Evolutionary conservation across 2,888 invertebrate species (phyloP), one percentile per base, ranked within the genome.

Genomic region (Eremobia ochroleuca): DNA sequence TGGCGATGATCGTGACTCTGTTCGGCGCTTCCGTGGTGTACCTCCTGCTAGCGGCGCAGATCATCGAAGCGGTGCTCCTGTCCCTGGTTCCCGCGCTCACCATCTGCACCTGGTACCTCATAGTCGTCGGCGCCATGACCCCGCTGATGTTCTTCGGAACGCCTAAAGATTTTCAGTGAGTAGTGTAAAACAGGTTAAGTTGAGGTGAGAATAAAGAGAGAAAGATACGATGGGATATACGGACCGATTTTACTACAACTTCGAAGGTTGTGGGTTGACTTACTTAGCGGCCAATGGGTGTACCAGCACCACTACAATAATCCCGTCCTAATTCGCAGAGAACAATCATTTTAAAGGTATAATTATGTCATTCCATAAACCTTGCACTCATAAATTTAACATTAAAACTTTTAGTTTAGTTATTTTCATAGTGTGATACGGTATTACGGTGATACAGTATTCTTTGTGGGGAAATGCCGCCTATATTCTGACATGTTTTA

Each of bases 161-260:
- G 0, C 98, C 98, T 0, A 98, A 97, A 90, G 98, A 98, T 91
- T 98, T 98, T 91, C 97, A 97, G 98, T 98, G 92, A 97, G 97
- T 93, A 74, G 6, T 34, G 28, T n/a, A 13, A 34, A 61, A n/a
- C 18, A 6, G 18, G 18, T n/a, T 59, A 18, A 34, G 11, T 18
- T 34, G 25, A 28, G 21, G 4, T 62, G 18, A 9, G 13, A 49
- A 18, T 31, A 18, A n/a, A 28, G n/a, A n/a, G 21, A 28, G 9
- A 59, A 43, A 34, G 34, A 15, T 15, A n/a, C 18, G 1, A 11
- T 21, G 15, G n/a, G 18, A 18, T 15, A 13, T 21, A 21, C 18
- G 9, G 3, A 40, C 11, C 11, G 4, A 43, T 46, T 34, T 34
- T 31, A 15, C 31, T 31, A 55, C 15, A 67, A 18, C 31, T 68